Conservation (phyloP, 2,113 vertebrate species). For the Alexandromys fortis region DNA sequence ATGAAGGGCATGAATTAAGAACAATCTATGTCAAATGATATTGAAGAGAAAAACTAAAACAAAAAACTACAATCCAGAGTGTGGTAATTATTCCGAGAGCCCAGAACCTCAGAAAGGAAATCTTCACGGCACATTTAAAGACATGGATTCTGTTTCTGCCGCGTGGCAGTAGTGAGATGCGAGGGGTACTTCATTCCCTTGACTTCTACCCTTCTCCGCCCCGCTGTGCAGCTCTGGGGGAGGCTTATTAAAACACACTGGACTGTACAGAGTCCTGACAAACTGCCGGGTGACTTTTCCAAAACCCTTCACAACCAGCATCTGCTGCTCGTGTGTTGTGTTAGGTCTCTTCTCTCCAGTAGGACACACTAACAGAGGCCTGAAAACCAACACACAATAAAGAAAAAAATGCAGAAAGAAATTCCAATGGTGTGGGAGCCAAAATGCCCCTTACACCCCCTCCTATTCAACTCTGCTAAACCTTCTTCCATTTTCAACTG, state of each 20-base stretch:
- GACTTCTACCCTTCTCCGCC: conserved; percentile 86
- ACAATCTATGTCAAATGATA: conserved; percentile 47
- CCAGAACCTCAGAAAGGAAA: conserved; percentile 65
- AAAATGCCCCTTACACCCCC: conserved; percentile 82
- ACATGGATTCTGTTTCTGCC: conserved; percentile 78
- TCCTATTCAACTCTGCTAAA: conserved; percentile 82
- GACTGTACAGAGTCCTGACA: conserved; percentile 82
- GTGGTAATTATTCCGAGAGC: conserved; percentile 73
- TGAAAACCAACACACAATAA: conserved; percentile 79
- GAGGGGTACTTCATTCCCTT: conserved; percentile 88
- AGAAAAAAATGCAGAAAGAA: conserved; percentile 72
- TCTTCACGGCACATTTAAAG: conserved; percentile 81
- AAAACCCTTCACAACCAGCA: conserved; percentile 82
- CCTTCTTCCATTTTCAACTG: conserved; percentile 89
- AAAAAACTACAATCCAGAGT: conserved; percentile 39
- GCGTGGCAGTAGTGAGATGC: conserved; percentile 83
- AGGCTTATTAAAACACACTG: conserved; percentile 81
- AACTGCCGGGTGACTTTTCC: conserved; percentile 83
- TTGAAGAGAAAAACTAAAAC: conserved; percentile 59
- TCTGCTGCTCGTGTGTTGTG: conserved; percentile 82
- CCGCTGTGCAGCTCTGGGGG: conserved; percentile 81
- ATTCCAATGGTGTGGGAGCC: conserved; percentile 76
- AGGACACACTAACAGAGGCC: conserved; percentile 78
- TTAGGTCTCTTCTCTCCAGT: conserved; percentile 79
- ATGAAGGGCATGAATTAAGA: not conserved